Evolutionary conservation across 1,140 invertebrate genomes (phyloP).

Genomic region (Coptotermes formosanus): DNA sequence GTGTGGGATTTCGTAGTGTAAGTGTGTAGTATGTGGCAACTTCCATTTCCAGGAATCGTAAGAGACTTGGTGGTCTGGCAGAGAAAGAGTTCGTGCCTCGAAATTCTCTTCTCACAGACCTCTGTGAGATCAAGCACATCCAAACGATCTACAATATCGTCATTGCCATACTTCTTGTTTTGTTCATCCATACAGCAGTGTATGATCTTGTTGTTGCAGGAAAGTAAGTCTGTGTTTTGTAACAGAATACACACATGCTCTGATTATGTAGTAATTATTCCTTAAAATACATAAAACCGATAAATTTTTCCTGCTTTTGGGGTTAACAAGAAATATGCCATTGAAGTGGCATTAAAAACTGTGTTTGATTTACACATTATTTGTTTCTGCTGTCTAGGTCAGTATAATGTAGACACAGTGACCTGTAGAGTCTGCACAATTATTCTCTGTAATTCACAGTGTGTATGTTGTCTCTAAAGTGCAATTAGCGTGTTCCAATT

Average conservation of each 20-base stretch:
- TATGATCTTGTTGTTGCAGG: constrained; percentile 72
- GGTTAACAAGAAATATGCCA: neutral
- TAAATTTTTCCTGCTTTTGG: neutral
- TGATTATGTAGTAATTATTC: neutral
- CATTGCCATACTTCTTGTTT: constrained; percentile 71
- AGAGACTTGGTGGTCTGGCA: constrained; percentile 42
- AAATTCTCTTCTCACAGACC: constrained; percentile 73
- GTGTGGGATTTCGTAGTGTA: neutral
- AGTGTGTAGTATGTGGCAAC: neutral
- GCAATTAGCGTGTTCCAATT: too few species aligned
- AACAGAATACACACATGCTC: constrained; percentile 17
- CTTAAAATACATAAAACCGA: too few species aligned
- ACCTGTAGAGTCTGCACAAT: too few species aligned
- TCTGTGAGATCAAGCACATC: constrained; percentile 77
- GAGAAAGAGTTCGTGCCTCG: constrained; percentile 67
- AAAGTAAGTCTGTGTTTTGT: constrained; percentile 58
- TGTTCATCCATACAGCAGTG: constrained; percentile 69
- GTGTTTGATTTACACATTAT: neutral
- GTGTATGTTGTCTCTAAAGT: too few species aligned
- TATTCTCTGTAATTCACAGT: too few species aligned
- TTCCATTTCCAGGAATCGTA: neutral
- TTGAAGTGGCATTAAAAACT: neutral
- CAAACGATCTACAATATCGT: constrained; percentile 82
- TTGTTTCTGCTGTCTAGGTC: neutral
- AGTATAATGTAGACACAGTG: too few species aligned